Percentiles rank a stretch among this genome's conserved stretches.
Evolutionary conservation across 2,113 vertebrate genomes (phyloP).

Genomic region (Scopus umbretta): DNA sequence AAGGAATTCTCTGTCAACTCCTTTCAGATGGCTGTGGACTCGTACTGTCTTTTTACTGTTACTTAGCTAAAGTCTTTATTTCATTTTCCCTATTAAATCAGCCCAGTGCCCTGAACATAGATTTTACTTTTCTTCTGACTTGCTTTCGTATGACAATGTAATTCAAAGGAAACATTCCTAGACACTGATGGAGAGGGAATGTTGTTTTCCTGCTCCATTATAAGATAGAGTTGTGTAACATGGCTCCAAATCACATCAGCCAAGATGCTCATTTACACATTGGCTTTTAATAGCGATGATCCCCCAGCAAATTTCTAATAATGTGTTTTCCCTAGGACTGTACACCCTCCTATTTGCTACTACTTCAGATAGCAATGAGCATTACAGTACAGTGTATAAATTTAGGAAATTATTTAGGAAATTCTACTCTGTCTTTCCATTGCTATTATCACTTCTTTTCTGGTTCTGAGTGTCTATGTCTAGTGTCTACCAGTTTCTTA

Average conservation of each 20-base stretch:
- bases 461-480: conserved; percentile 39
- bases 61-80: not conserved
- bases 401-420: not conserved
- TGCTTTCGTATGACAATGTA: not conserved
- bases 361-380: not conserved
- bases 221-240: not conserved
- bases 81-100: not conserved
- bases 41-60: not conserved
- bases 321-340: not conserved
- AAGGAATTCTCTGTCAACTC: not conserved
- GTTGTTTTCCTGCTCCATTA: not conserved
- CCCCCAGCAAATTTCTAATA: not conserved
- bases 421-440: not conserved
- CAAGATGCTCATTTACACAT: not conserved
- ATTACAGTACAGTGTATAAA: not conserved
- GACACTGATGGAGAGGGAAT: not conserved
- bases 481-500: conserved; percentile 50
- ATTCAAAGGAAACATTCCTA: not conserved
- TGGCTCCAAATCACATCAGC: not conserved
- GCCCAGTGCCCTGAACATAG: not conserved
- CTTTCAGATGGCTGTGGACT: not conserved
- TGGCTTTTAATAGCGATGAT: not conserved
- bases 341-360: not conserved
- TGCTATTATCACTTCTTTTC: conserved; percentile 4
- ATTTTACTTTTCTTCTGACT: not conserved